phyloP scores from a whole-genome alignment of 2,113 vertebrate species.

The Eupsittula cactorum region DNA sequence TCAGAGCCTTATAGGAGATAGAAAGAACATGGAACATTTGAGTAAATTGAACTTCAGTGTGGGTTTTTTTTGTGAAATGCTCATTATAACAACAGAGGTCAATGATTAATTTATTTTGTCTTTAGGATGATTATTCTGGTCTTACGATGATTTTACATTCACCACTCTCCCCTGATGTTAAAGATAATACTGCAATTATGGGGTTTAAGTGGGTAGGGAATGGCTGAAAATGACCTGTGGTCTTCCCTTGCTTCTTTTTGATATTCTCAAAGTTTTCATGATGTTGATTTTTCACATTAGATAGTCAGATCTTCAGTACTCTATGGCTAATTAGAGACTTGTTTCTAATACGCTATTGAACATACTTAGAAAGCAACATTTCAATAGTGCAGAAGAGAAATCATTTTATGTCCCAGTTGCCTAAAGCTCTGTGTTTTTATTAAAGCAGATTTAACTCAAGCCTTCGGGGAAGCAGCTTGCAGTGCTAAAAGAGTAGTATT shows the following conservation, averaged over 20 bases:
- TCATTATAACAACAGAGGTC: conserved; percentile 9
- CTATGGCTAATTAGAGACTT: conserved; percentile 42
- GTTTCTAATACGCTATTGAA: conserved; percentile 24
- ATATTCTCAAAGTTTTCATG: conserved; percentile 29
- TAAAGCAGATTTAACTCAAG: conserved; percentile 37
- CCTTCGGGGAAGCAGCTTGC: not conserved
- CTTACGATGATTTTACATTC: not conserved
- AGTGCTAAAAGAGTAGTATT: not conserved
- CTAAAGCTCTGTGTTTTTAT: conserved; percentile 47
- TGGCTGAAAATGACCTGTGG: conserved; percentile 30
- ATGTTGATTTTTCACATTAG: conserved; percentile 46
- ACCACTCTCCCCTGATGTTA: not conserved
- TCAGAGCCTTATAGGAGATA: not conserved
- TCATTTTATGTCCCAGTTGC: conserved; percentile 41
- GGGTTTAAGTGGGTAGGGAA: conserved; percentile 11
- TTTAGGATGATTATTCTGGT: conserved; percentile 24
- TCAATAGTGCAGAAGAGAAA: conserved; percentile 30
- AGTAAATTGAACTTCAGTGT: conserved; percentile 41
- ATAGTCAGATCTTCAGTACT: not conserved
- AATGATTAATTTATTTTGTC: conserved; percentile 39
- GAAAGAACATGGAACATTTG: conserved; percentile 27
- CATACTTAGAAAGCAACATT: conserved; percentile 13
- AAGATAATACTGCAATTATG: conserved; percentile 7
- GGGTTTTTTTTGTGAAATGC: not conserved
- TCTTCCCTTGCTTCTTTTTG: conserved; percentile 40